Base-by-base conservation (phyloP, 2,797 vertebrate species). In the Lagorchestes hirsutus region DNA sequence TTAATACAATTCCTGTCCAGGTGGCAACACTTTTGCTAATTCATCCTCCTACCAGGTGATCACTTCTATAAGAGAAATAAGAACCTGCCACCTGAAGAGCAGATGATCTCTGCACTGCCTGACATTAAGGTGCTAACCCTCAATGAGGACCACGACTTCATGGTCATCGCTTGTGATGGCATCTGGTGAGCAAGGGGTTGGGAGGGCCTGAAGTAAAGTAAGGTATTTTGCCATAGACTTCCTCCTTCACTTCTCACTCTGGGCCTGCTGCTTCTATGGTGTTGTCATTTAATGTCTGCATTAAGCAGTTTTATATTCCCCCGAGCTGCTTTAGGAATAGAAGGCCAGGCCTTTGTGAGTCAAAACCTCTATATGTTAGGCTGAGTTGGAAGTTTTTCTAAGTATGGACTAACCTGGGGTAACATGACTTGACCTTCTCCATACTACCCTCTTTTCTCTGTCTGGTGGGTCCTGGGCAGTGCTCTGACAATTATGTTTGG, bases 1-100 rank as follows among this genome's bases (percentile, higher is more conserved):
- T n/a, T 91, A 82, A 95, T 54, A 92, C 40, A 92, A 82, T 27
- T 94, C 56, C 2, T 90, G 90, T 27, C n/a, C 40, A 95, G 94
- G 31, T 55, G 5, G 54, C 91, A 62, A 90, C 46, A 95, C 54
- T 94, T 22, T n/a, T 96, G 6, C 31, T 50, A 82, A 92, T 59
- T 46, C 58, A 90, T 96, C 94, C 31, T 94, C 96, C 96, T 92
- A n/a, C 50, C 98, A 99, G 99, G 99, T 91, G 99, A 99, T 98
- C 99, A 99, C 98, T 99, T 99, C 98, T 99, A 99, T 97, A 99
- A 99, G 98, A 99, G 99, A 97, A 99, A 99, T 98, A 99, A 99
- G 98, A 99, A 98, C 93, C 99, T 99, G 90, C 99, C 99, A 12
- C 99, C 99, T 0, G 99, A 99, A 96, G 99, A 99, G 96, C 99